Evolutionary conservation across 2,888 invertebrate species (phyloP).

Genomic region (Parochlus steinenii): DNA sequence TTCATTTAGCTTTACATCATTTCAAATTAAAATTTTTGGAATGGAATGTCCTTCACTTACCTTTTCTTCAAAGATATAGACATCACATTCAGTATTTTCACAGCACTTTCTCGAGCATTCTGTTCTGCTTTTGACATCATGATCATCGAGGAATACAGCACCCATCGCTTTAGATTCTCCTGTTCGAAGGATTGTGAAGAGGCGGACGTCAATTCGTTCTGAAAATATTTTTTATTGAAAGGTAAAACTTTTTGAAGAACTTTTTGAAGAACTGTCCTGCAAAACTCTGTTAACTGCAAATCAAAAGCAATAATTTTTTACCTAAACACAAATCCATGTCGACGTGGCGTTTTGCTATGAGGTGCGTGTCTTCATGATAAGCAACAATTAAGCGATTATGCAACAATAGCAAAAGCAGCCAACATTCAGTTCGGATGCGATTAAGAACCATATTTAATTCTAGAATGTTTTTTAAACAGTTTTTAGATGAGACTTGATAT

Average conservation of each 20-base stretch:
- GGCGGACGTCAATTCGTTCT: constrained; percentile 59
- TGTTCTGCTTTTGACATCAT: constrained; percentile 60
- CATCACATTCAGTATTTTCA: constrained; percentile 72
- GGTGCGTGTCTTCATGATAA: constrained; percentile 19
- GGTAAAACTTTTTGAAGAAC: neutral
- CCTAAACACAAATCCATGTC: constrained; percentile 28
- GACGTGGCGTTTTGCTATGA: constrained; percentile 26
- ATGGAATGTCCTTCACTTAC: constrained; percentile 35
- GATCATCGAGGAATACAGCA: constrained; percentile 73
- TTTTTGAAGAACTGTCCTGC: no score
- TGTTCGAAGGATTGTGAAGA: constrained; percentile 78
- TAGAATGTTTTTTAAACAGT: no score
- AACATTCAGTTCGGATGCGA: no score
- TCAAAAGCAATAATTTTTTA: constrained; percentile 19
- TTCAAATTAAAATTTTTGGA: no score
- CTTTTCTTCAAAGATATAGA: constrained; percentile 86
- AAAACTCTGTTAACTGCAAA: no score
- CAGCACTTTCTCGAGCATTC: constrained; percentile 79
- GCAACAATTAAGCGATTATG: constrained; percentile 5
- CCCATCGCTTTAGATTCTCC: constrained; percentile 79
- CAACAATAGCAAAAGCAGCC: constrained; percentile 9
- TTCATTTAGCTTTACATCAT: no score
- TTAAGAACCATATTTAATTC: no score
- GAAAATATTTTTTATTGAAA: neutral
- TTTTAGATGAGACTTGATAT: no score